Evolutionary conservation across 2,113 vertebrate species (phyloP).

Genomic region (Myxocyprinus asiaticus): DNA sequence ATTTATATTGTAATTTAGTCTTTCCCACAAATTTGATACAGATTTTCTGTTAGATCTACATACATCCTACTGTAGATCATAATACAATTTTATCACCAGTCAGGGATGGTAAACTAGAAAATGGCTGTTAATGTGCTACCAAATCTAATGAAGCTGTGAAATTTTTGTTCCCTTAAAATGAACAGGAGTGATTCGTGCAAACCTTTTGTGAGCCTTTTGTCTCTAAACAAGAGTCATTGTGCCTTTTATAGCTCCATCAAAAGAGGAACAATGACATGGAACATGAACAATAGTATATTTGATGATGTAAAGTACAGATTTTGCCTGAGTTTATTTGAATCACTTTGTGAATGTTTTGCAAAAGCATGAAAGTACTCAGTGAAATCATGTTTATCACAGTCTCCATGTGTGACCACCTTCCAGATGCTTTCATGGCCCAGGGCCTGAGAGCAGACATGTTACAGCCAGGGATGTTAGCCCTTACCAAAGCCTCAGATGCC

Average conservation of each 20-base stretch:
- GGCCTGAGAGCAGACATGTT: neutral
- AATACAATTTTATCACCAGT: neutral
- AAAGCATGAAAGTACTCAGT: slow-evolving; percentile 17
- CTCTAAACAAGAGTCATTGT: neutral
- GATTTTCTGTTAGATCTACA: neutral
- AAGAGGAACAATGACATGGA: neutral
- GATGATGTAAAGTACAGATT: neutral
- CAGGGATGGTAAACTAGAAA: too few species aligned
- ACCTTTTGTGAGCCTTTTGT: neutral
- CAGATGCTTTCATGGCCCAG: slow-evolving; percentile 33
- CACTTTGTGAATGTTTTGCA: slow-evolving; percentile 23
- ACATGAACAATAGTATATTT: slow-evolving; percentile 3
- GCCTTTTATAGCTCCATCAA: slow-evolving; percentile 5
- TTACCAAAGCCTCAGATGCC: slow-evolving; percentile 40
- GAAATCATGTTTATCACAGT: slow-evolving; percentile 30
- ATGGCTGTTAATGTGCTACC: neutral
- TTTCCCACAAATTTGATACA: neutral
- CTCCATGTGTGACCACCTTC: slow-evolving; percentile 29
- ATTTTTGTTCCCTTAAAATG: too few species aligned
- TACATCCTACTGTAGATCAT: slow-evolving; percentile 5
- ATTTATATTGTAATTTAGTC: too few species aligned
- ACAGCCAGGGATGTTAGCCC: too few species aligned
- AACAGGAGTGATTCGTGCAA: neutral
- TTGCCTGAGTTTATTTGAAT: slow-evolving; percentile 1
- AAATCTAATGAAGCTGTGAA: slow-evolving; percentile 17